Conservation (phyloP, 2,888 invertebrate species). For the Diaphora mendica region DNA sequence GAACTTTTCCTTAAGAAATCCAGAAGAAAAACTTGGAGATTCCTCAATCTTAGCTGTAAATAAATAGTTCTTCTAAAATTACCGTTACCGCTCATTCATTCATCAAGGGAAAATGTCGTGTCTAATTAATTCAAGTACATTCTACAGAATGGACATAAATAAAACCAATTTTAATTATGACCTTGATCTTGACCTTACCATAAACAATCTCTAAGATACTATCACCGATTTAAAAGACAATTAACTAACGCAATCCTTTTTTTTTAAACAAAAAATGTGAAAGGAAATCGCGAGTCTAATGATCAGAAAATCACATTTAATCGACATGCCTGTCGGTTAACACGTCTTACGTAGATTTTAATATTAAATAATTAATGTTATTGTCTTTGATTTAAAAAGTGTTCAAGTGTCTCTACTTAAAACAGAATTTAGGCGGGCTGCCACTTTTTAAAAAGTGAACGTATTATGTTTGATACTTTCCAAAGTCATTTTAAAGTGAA, state of each 20-base stretch:
- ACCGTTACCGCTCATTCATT: background rate
- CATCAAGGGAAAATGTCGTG: background rate
- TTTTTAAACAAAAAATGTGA: conserved; percentile 62
- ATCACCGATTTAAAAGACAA: conserved; percentile 40
- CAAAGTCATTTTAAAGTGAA: conserved; percentile 68
- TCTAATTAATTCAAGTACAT: background rate
- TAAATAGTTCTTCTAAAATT: background rate
- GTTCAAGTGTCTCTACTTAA: background rate
- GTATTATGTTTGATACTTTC: conserved; percentile 66
- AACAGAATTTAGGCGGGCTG: conserved; percentile 38
- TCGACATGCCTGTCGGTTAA: conserved; percentile 59
- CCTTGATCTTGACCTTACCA: conserved; percentile 49
- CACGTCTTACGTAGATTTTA: conserved; percentile 55
- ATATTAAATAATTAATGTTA: conserved; percentile 19
- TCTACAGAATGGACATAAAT: background rate
- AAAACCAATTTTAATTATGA: conserved; percentile 22
- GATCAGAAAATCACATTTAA: conserved; percentile 58
- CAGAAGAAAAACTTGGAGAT: too few relatives aligned
- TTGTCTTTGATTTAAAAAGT: conserved; percentile 20
- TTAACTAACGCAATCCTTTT: conserved; percentile 46
- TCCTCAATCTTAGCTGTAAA: too few relatives aligned
- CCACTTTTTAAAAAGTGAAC: conserved; percentile 30
- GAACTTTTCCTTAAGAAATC: too few relatives aligned
- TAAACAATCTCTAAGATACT: conserved; percentile 35
- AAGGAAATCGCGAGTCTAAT: conserved; percentile 56